These are phyloP conservation scores for Hydra vulgaris DNA, from an alignment of 30 jellyfish, hydroid and myxozoan genomes.

Conservation along the genomic window DNA sequence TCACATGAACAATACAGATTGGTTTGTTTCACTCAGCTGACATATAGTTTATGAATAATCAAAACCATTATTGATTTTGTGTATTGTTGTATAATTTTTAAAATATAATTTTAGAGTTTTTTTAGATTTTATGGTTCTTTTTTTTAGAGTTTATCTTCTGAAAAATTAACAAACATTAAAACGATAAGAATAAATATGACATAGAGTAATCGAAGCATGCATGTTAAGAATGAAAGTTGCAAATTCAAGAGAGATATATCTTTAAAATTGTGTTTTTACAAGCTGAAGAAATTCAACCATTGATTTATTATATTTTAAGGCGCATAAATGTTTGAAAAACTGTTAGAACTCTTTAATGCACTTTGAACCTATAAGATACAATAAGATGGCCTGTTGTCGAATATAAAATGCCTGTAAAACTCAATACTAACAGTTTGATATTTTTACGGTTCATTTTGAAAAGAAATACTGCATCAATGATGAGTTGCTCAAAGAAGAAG, in stretches of 20 bases:
- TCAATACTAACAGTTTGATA: too few species aligned
- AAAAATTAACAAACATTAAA: background rate
- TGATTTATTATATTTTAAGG: background rate
- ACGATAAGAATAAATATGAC: background rate
- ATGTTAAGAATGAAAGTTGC: background rate
- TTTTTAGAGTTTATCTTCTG: too few species aligned
- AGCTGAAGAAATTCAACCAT: background rate
- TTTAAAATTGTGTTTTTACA: too few species aligned
- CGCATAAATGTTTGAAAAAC: background rate
- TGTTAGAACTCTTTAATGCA: too few species aligned
- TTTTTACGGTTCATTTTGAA: too few species aligned
- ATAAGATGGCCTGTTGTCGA: too few species aligned
- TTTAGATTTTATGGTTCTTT: background rate
- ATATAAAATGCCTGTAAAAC: too few species aligned
- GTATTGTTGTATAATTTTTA: background rate
- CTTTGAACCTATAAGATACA: too few species aligned
- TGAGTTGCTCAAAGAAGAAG: too few species aligned
- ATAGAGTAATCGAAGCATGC: background rate
- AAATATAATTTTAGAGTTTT: background rate
- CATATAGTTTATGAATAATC: background rate
- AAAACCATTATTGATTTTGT: background rate
- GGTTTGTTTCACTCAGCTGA: background rate
- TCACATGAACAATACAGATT: background rate
- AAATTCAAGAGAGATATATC: too few species aligned
- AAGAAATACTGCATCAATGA: too few species aligned